Evolutionary conservation across 2,113 vertebrate species (phyloP), one percentile per base, ranked within the genome.

Genomic region (Datnioides undecimradiatus): DNA sequence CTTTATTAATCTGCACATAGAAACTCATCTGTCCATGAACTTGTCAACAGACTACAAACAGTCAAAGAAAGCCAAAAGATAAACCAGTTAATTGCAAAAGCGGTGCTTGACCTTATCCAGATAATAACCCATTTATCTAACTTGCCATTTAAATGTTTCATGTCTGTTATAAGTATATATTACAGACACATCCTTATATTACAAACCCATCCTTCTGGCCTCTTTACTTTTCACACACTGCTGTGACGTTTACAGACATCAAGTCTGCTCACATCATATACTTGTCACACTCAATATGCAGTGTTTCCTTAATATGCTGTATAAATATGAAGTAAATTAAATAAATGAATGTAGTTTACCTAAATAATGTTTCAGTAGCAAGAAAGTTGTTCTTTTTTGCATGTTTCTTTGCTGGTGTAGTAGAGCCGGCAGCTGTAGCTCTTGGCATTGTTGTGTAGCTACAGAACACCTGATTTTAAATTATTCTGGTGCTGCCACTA

Each of bases 1-100:
- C 59, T 46, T 73, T 83, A n/a, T 75, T 86, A 76, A 63, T 76
- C 52, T 82, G 16, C 27, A 58, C n/a, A 76, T 23, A 7, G 31
- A 76, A 73, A 36, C 12, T 1, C 8, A 2, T 76, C 27, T 71
- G 38, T 63, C 74, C 68, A 31, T 85, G 80, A 82, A 70, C 29
- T 69, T 19, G 0, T 68, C 54, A 59, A 31, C 46, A 43, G n/a
- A 9, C 1, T 4, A 29, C 43, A 46, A 3, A 65, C 10, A 12
- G 16, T 31, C 27, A 67, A 67, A 60, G 54, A 14, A 29, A 65
- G 16, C 1, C 10, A 58, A 43, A 27, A 34, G n/a, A 6, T 58
- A 7, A 45, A 46, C 34, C 11, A 19, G 21, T 7, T 55, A 52
- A 72, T 0, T 60, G 8, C 3, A 23, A 31, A 48, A 65, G 14